Evolutionary conservation across 2,888 invertebrate species (phyloP).

Genomic region (Ochropleura plecta): DNA sequence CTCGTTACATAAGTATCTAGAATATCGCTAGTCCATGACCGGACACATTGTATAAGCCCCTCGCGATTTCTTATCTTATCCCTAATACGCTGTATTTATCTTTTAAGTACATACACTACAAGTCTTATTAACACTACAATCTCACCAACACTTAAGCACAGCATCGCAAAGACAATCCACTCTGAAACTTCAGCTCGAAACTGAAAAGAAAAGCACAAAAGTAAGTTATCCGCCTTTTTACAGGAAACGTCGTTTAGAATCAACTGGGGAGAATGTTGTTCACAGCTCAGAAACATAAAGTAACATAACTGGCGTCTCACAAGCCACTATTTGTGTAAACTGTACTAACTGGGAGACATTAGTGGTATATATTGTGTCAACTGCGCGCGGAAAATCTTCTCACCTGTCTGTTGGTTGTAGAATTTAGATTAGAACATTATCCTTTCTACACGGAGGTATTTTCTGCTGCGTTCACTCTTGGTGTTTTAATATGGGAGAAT

Average conservation of each 20-base stretch:
- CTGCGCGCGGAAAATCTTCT: slow-evolving; percentile 21
- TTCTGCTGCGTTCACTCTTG: background rate
- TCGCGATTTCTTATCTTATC: too few relatives aligned
- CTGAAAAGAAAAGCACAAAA: slow-evolving; percentile 42
- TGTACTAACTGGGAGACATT: slow-evolving; percentile 39
- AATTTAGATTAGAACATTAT: slow-evolving; percentile 39
- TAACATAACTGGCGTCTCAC: slow-evolving; percentile 49
- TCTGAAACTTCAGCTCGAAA: slow-evolving; percentile 34
- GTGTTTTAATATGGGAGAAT: background rate
- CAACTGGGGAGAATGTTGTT: slow-evolving; percentile 53
- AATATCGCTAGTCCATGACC: too few relatives aligned
- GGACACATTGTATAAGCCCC: too few relatives aligned
- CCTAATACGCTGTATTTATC: too few relatives aligned
- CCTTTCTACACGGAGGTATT: background rate
- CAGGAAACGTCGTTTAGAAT: slow-evolving; percentile 52
- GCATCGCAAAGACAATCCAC: slow-evolving; percentile 27
- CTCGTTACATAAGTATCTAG: too few relatives aligned
- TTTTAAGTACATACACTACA: slow-evolving; percentile 4
- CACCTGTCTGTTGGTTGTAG: slow-evolving; percentile 17
- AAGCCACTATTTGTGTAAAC: slow-evolving; percentile 53
- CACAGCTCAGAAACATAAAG: slow-evolving; percentile 41
- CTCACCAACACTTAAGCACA: slow-evolving; percentile 22
- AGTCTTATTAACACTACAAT: slow-evolving; percentile 7
- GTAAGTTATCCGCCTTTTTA: slow-evolving; percentile 50
- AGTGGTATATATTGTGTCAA: slow-evolving; percentile 36